Base-by-base conservation (phyloP, 2,888 invertebrate genomes). In the Agonopterix subpropinquella region DNA sequence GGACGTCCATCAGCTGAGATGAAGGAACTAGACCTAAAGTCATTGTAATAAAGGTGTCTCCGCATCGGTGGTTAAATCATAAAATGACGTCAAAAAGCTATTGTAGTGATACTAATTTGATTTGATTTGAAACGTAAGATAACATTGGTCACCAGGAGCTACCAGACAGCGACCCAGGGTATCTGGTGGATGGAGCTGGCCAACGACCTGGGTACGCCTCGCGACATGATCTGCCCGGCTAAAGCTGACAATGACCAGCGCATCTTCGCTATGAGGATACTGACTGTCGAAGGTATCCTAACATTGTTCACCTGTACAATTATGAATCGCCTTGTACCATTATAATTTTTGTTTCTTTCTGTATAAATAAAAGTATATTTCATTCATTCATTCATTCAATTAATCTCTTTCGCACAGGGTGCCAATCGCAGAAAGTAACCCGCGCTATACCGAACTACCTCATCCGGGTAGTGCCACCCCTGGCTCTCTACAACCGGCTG, bases 111-210 rank as follows among this genome's bases (percentile, higher is more conserved):
- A 7, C 28, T 28, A 28, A 28, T 28, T 13, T 13, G 13, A 13
- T 13, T 13, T 28, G 28, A 28, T 28, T 28, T 28, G 28, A 28
- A 28, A 28, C 1, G 28, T 28, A 28, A 28, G 7, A 28, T 28
- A 28, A 28, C 7, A 28, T 28, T 28, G 5, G 0, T 28, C 28
- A 39, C 39, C 39, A 92, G 91, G 60, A 92, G 92, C 51, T 94
- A 94, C 68, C 92, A 93, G 62, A 90, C 92, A 9, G 92, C 94
- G 35, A 91, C 91, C 1, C 90, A 90, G 51, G 93, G 93, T 1
- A 91, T 95, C 43, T 95, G 94, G 92, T 96, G 95, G 95, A 92
- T 91, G 80, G 95, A 95, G 57, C 75, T 95, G 52, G 92, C 91
- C 0, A 90, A 90, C 3, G 92, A 92, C 58, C 80, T 92, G 52